Conservation (phyloP, 2,113 vertebrate genomes). For the Mus pahari region DNA sequence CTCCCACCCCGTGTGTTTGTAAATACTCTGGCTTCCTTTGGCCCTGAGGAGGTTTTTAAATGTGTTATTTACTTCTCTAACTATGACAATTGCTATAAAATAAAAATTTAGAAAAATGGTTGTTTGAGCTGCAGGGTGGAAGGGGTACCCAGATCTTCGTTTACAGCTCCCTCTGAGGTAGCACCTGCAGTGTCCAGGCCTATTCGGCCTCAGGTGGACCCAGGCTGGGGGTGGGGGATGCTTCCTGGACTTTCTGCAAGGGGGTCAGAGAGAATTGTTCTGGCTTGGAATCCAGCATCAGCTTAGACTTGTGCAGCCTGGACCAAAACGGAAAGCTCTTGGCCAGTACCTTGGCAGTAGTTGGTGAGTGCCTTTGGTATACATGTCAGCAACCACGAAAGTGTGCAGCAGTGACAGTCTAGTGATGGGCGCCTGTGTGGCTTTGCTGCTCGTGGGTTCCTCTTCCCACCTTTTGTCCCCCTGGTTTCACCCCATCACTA, state of each 20-base stretch:
- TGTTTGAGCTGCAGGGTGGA: not conserved
- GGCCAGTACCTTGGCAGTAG: not conserved
- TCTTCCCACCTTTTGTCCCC: too few species aligned
- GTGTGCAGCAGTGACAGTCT: not conserved
- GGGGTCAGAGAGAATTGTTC: not conserved
- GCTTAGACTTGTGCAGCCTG: not conserved
- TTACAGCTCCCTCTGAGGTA: not conserved
- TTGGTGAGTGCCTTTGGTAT: not conserved
- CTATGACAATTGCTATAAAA: conserved; percentile 85
- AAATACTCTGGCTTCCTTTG: conserved; percentile 82
- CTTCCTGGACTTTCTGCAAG: not conserved
- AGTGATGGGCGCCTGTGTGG: not conserved
- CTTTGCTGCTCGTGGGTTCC: too few species aligned
- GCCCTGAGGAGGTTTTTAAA: conserved; percentile 83
- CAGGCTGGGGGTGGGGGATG: too few species aligned
- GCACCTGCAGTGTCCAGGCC: not conserved
- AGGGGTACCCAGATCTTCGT: not conserved
- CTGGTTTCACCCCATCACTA: too few species aligned
- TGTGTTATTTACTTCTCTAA: conserved; percentile 85
- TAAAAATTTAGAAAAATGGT: conserved; percentile 80
- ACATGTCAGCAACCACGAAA: not conserved
- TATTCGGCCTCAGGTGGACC: not conserved
- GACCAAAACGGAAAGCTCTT: not conserved
- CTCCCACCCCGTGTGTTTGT: conserved; percentile 71
- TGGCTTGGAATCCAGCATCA: not conserved